A percentile compares a stretch with the other conserved stretches of the same genome.
Evolutionary conservation across 2,888 invertebrate genomes (phyloP).

Genomic region (Pantelozetes paolii): DNA sequence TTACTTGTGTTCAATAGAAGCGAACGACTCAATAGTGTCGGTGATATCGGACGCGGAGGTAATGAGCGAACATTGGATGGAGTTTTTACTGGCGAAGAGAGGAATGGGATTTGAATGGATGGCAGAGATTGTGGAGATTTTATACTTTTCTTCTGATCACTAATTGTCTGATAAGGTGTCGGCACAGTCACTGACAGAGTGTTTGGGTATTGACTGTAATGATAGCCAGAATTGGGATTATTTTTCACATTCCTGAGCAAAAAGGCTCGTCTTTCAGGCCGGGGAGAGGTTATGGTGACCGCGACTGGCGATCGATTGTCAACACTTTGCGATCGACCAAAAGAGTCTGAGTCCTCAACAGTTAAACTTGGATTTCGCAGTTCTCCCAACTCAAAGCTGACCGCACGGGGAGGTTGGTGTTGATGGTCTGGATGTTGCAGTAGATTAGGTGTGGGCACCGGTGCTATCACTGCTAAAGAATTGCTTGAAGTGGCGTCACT

Average conservation of each 20-base stretch:
- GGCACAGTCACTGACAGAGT: constrained; percentile 65
- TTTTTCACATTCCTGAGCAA: constrained; percentile 43
- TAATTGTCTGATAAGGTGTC: constrained; percentile 46
- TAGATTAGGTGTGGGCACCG: neutral
- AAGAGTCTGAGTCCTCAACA: constrained; percentile 41
- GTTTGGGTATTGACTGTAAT: constrained; percentile 53
- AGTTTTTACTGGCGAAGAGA: constrained; percentile 5
- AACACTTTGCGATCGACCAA: constrained; percentile 43
- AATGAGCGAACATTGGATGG: constrained; percentile 31
- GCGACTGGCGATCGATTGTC: constrained; percentile 49
- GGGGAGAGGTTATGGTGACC: constrained; percentile 50
- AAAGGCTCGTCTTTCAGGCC: constrained; percentile 50
- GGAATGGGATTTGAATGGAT: constrained; percentile 32
- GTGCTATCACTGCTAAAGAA: neutral
- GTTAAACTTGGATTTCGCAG: constrained; percentile 52
- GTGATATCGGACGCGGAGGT: constrained; percentile 37
- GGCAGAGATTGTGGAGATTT: constrained; percentile 37
- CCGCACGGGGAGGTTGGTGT: constrained; percentile 56
- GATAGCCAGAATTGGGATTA: neutral
- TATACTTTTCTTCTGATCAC: neutral
- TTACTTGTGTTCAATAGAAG: constrained; percentile 56
- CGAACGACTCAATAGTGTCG: constrained; percentile 47
- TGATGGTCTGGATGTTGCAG: constrained; percentile 25
- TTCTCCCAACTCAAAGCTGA: constrained; percentile 61
- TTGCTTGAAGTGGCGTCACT: constrained; percentile 8